Percentiles rank a stretch among this genome's conserved stretches.
Conservation (phyloP, 2,888 invertebrate genomes). For the Leptodirus hochenwartii region DNA sequence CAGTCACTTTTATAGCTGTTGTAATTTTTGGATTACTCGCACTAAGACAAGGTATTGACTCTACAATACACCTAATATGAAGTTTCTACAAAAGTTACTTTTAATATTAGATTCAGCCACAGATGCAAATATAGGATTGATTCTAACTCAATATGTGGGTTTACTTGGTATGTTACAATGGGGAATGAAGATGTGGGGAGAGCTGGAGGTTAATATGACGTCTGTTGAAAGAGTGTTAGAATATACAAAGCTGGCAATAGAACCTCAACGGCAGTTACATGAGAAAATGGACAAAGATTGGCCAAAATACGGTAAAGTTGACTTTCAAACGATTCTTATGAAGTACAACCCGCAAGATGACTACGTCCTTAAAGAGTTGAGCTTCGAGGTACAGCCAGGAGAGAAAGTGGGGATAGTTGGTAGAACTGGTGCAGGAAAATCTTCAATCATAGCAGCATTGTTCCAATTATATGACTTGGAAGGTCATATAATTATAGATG, state of each 20-base stretch:
- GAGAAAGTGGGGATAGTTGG: slow-evolving; percentile 62
- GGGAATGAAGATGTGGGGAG: slow-evolving; percentile 68
- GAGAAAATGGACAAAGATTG: slow-evolving; percentile 39
- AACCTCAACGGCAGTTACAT: slow-evolving; percentile 17
- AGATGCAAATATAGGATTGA: slow-evolving; percentile 59
- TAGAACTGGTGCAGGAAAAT: slow-evolving; percentile 66
- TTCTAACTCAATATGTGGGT: slow-evolving; percentile 63
- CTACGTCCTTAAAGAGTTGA: slow-evolving; percentile 50
- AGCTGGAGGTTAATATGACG: slow-evolving; percentile 63
- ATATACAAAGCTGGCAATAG: slow-evolving; percentile 15
- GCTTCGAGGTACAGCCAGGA: slow-evolving; percentile 41
- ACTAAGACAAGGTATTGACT: no score
- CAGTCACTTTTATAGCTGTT: slow-evolving; percentile 36
- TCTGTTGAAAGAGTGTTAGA: slow-evolving; percentile 60
- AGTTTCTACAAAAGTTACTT: no score
- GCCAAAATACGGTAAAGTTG: slow-evolving; percentile 51
- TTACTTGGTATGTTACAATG: slow-evolving; percentile 47
- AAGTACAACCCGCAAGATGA: slow-evolving; percentile 60
- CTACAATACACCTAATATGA: no score
- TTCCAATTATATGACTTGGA: slow-evolving; percentile 59
- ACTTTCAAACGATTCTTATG: slow-evolving; percentile 46
- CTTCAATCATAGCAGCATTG: slow-evolving; percentile 51
- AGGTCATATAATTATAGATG: slow-evolving; percentile 66
- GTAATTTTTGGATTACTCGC: no score
- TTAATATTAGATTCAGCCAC: slow-evolving; percentile 29